A percentile compares a stretch with the other conserved stretches of the same genome.
phyloP scores from a whole-genome alignment of 1,140 invertebrate genomes.

The Rhagoletis zephyria region DNA sequence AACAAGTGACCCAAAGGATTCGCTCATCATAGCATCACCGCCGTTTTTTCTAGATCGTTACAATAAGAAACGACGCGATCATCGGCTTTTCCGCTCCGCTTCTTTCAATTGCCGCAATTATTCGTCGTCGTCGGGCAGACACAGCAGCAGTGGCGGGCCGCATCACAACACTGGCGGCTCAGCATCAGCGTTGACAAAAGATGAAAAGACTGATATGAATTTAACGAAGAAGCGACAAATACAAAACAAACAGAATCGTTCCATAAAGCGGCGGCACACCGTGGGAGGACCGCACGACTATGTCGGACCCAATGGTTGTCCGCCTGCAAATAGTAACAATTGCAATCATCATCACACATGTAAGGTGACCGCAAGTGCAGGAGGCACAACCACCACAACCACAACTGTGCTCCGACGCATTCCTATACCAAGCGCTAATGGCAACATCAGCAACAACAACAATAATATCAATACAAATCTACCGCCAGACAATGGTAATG shows the following conservation, averaged over 20 bases:
- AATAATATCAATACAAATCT: constrained; percentile 68
- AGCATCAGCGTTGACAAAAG: constrained; percentile 80
- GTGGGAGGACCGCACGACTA: constrained; percentile 91
- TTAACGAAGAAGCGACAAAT: constrained; percentile 82
- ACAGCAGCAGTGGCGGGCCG: constrained; percentile 54
- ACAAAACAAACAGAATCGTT: constrained; percentile 76
- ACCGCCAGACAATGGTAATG: constrained; percentile 66
- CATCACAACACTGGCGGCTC: constrained; percentile 47
- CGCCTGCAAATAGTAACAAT: constrained; percentile 53
- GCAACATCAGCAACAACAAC: constrained; percentile 58
- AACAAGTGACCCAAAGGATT: constrained; percentile 71
- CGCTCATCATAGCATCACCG: constrained; percentile 66
- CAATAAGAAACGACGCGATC: constrained; percentile 71
- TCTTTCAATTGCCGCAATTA: constrained; percentile 72
- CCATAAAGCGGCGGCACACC: constrained; percentile 90
- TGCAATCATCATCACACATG: constrained; percentile 57
- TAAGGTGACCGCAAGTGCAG: constrained; percentile 45
- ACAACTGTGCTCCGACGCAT: constrained; percentile 55
- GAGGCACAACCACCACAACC: constrained; percentile 52
- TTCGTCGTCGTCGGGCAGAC: constrained; percentile 64
- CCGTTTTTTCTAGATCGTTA: constrained; percentile 72
- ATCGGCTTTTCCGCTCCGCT: constrained; percentile 71
- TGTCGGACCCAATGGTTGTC: constrained; percentile 59
- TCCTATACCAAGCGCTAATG: constrained; percentile 57
- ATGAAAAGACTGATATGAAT: constrained; percentile 87